Percentiles rank a stretch among this genome's conserved stretches.
phyloP scores from a whole-genome alignment of 2,797 vertebrate species.

The Phataginus tetradactyla region DNA sequence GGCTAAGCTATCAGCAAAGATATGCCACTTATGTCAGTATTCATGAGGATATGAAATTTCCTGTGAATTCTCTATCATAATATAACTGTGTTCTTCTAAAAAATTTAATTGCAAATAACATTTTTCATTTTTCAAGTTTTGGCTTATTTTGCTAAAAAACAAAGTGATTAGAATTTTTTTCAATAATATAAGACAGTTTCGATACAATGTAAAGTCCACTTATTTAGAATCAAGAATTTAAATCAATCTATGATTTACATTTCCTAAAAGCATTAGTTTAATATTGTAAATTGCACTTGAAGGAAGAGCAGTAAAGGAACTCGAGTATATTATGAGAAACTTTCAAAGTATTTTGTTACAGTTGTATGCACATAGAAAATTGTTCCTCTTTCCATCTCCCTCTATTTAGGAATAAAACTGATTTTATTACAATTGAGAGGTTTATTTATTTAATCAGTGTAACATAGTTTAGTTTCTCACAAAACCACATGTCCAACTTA shows the following conservation, averaged over 20 bases:
- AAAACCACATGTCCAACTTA: slow-evolving; percentile 68
- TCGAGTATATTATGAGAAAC: slow-evolving; percentile 18
- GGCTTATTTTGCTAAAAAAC: background rate
- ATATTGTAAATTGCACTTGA: slow-evolving; percentile 37
- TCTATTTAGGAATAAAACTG: slow-evolving; percentile 68
- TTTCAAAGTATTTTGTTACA: background rate
- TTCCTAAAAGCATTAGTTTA: background rate
- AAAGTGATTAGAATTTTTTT: background rate
- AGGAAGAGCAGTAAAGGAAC: slow-evolving; percentile 1
- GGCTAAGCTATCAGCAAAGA: slow-evolving; percentile 34
- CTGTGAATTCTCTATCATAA: background rate
- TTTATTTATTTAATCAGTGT: slow-evolving; percentile 72
- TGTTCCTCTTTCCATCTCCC: slow-evolving; percentile 58
- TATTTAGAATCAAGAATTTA: slow-evolving; percentile 25
- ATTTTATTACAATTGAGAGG: slow-evolving; percentile 73
- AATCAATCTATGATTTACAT: background rate
- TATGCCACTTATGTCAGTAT: background rate
- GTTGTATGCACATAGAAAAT: slow-evolving; percentile 43
- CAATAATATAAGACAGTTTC: background rate
- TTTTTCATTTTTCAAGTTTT: slow-evolving; percentile 57
- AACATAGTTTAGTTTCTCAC: slow-evolving; percentile 73
- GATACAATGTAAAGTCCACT: slow-evolving; percentile 44
- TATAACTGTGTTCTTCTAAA: slow-evolving; percentile 61
- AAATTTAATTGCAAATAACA: slow-evolving; percentile 68
- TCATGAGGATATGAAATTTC: slow-evolving; percentile 31